Evolutionary conservation across 2,113 vertebrate species (phyloP).

Genomic region (Mandrillus leucophaeus): DNA sequence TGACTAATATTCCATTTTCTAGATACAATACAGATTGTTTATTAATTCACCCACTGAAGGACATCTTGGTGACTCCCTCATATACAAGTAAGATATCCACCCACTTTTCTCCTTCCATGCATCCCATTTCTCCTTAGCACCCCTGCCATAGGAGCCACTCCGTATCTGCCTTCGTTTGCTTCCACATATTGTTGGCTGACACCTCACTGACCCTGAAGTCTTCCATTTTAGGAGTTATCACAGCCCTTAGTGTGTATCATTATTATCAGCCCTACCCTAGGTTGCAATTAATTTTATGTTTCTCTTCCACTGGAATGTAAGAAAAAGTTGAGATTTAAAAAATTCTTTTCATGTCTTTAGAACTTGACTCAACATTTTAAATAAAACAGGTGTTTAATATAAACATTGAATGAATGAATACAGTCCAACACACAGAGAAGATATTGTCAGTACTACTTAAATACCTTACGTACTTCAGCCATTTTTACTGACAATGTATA

Average conservation of each 20-base stretch:
- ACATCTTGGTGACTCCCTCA: background rate
- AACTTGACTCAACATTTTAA: background rate
- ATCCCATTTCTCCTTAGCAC: background rate
- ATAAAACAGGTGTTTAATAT: background rate
- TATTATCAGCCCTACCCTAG: background rate
- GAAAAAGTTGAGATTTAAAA: background rate
- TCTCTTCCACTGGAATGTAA: background rate
- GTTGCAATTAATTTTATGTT: background rate
- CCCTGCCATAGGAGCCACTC: rapidly evolving
- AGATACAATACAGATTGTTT: background rate
- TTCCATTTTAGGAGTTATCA: background rate
- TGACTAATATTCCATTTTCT: background rate
- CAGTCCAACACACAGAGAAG: background rate
- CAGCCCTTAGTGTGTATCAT: background rate
- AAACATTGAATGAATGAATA: background rate
- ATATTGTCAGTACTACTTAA: background rate
- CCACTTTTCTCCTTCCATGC: background rate
- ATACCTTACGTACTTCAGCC: background rate
- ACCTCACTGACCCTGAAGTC: background rate
- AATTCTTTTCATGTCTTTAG: background rate
- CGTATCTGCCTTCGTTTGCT: background rate
- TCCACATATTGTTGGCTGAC: background rate
- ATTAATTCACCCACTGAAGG: background rate
- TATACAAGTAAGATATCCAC: background rate
- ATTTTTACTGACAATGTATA: background rate